These are phyloP conservation scores for Antechinus stuartii DNA, from an alignment of 2,113 vertebrate genomes.

Conservation along the genomic window DNA sequence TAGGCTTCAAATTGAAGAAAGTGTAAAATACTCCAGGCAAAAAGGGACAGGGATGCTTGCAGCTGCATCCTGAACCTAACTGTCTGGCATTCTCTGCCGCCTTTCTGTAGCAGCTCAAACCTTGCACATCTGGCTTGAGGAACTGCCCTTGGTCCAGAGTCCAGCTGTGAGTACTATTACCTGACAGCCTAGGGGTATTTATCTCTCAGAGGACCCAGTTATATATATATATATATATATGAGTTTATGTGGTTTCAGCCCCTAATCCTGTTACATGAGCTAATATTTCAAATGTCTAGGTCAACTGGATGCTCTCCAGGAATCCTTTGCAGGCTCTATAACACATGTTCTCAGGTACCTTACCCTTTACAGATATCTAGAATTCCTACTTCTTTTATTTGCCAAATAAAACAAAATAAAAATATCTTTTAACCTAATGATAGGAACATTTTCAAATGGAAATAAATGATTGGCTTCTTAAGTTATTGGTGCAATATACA, in stretches of 20 bases:
- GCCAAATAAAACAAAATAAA: constrained; percentile 46
- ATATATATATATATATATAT: neutral
- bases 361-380: constrained; percentile 50
- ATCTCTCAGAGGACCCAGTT: neutral
- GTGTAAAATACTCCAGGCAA: neutral
- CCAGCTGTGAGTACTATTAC: neutral
- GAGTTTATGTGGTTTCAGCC: constrained; percentile 64
- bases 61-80: neutral
- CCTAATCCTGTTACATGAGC: constrained; percentile 67
- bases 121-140: neutral
- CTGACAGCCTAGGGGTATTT: neutral
- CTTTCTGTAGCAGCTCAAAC: neutral
- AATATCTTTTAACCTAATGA: constrained; percentile 1
- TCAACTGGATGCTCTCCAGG: constrained; percentile 60
- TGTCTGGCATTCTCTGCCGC: neutral
- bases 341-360: neutral
- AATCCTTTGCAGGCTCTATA: constrained; percentile 59
- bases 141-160: neutral
- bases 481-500: constrained; percentile 6
- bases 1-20: neutral
- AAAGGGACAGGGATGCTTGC: neutral
- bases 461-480: neutral
- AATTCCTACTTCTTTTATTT: constrained; percentile 71
- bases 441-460: constrained; percentile 37
- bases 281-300: constrained; percentile 56